phyloP scores from a whole-genome alignment of 2,113 vertebrate genomes.

The Callochromis pleurospilus region DNA sequence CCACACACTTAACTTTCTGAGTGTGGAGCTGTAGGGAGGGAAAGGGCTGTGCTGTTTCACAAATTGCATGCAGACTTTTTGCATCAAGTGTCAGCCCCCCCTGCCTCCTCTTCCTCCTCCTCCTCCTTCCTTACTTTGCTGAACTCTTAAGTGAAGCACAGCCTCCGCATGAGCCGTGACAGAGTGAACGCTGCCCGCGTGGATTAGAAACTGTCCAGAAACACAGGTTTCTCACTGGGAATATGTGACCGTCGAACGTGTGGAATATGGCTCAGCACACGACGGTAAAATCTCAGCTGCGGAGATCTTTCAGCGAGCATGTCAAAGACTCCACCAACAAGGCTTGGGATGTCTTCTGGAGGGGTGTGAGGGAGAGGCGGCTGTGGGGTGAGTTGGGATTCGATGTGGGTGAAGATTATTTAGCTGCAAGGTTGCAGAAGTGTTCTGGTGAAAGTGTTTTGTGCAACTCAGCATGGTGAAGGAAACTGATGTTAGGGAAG shows the following conservation, averaged over 20 bases:
- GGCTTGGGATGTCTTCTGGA: constrained; percentile 81
- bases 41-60: constrained; percentile 32
- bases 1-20: background rate
- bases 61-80: constrained; percentile 61
- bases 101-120: background rate
- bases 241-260: background rate
- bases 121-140: constrained; percentile 5
- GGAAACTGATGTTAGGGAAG: background rate
- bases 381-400: constrained; percentile 71
- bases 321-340: constrained; percentile 72
- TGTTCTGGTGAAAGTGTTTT: background rate
- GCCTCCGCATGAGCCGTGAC: background rate
- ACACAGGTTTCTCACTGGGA: background rate
- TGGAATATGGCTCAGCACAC: constrained; percentile 59
- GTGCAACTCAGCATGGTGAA: background rate
- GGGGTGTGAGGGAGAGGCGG: constrained; percentile 69
- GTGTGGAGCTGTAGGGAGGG: background rate
- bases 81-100: constrained; percentile 44
- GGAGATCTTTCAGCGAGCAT: constrained; percentile 79
- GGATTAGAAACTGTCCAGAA: background rate
- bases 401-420: rapidly evolving
- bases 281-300: constrained; percentile 43
- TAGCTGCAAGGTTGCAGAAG: background rate
- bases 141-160: constrained; percentile 11
- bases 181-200: background rate